phyloP scores from a whole-genome alignment of 2,797 vertebrate species.

The Arctocebus calabarensis region DNA sequence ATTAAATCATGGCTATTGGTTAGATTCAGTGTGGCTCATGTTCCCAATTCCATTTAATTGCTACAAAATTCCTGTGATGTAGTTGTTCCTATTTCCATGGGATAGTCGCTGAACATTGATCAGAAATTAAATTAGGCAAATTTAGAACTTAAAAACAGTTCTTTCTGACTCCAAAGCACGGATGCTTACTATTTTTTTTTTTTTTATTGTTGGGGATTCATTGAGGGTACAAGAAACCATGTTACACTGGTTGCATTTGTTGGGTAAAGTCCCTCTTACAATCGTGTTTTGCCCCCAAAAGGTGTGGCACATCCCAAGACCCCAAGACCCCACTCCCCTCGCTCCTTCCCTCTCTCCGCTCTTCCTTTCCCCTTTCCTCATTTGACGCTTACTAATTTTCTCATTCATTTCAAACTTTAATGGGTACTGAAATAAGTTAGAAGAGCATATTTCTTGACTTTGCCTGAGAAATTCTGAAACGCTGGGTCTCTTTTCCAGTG shows the following conservation, averaged over 20 bases:
- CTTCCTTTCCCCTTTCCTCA: too few species aligned
- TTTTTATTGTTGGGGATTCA: too few species aligned
- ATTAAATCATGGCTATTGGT: background rate
- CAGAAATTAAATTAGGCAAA: background rate
- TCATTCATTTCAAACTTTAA: conserved; percentile 9
- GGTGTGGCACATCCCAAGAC: too few species aligned
- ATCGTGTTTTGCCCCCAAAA: too few species aligned
- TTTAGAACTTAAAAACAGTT: background rate
- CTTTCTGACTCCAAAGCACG: background rate
- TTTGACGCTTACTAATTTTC: background rate
- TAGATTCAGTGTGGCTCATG: background rate
- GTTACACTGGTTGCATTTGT: too few species aligned
- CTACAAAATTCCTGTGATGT: background rate
- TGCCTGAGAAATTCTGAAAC: background rate
- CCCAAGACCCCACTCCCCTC: too few species aligned
- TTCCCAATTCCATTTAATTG: background rate
- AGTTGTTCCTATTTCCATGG: background rate
- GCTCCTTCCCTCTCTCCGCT: too few species aligned
- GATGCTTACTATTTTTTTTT: too few species aligned
- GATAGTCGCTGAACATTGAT: background rate
- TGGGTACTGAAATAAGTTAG: background rate
- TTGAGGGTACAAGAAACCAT: too few species aligned
- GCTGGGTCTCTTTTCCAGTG: background rate
- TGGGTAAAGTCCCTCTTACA: too few species aligned
- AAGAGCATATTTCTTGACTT: background rate